A percentile compares a stretch with the other conserved stretches of the same genome.
phyloP scores from a whole-genome alignment of 2,113 vertebrate genomes.

The Perccottus glenii region DNA sequence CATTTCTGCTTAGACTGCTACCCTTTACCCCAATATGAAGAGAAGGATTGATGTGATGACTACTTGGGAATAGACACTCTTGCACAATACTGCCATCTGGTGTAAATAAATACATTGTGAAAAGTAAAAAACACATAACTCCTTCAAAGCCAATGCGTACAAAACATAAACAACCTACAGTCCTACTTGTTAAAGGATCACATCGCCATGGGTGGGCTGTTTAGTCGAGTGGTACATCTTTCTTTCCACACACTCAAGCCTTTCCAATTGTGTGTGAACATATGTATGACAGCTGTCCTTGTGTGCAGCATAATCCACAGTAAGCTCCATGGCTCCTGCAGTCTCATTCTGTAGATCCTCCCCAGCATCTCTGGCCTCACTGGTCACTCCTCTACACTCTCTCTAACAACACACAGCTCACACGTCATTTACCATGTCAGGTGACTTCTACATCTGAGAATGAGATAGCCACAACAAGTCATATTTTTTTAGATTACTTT shows the following conservation, averaged over 20 bases:
- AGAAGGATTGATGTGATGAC: neutral
- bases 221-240: constrained; percentile 13
- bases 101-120: neutral
- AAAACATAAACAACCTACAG: constrained; percentile 21
- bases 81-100: constrained; percentile 14
- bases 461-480: neutral
- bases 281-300: constrained; percentile 64
- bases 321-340: constrained; percentile 66
- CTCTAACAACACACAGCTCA: neutral
- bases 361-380: constrained; percentile 53
- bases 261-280: constrained; percentile 44
- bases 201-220: constrained; percentile 15
- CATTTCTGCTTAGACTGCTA: neutral
- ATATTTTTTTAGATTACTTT: neutral
- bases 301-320: constrained; percentile 60
- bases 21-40: neutral
- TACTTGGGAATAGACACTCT: neutral
- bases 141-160: constrained; percentile 8
- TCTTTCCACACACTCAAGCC: constrained; percentile 21
- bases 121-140: neutral
- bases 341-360: constrained; percentile 59
- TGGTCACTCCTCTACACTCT: constrained; percentile 23
- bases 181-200: constrained; percentile 17
- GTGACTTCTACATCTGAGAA: neutral
- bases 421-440: neutral